Percentiles rank a stretch among this genome's conserved stretches.
These are phyloP conservation scores for Zaprionus nigranus DNA, from an alignment of 1,140 invertebrate species.

Conservation along the genomic window DNA sequence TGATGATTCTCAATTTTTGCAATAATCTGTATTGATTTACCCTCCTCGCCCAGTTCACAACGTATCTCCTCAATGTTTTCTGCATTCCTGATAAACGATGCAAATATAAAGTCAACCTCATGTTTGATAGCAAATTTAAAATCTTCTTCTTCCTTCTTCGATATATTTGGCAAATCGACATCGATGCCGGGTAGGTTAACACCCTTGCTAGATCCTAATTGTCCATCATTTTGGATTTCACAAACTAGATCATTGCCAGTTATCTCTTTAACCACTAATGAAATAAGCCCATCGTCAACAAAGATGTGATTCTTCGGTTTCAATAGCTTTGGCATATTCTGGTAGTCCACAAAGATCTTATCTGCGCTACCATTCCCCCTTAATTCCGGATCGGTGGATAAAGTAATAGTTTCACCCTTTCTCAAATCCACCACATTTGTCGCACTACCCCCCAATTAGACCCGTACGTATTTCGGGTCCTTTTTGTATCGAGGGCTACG, in stretches of 20 bases:
- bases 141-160: slow-evolving; percentile 19
- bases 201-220: slow-evolving; percentile 96
- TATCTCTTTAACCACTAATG: slow-evolving; percentile 91
- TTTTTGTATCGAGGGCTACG: slow-evolving; percentile 92
- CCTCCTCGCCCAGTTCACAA: slow-evolving; percentile 86
- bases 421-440: slow-evolving; percentile 93
- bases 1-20: slow-evolving; percentile 99
- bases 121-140: slow-evolving; percentile 17
- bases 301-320: slow-evolving; percentile 92
- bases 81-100: slow-evolving; percentile 24
- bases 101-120: slow-evolving; percentile 29
- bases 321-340: slow-evolving; percentile 91
- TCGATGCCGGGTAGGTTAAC: slow-evolving; percentile 96
- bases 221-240: slow-evolving; percentile 97
- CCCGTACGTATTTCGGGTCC: slow-evolving; percentile 98
- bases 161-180: slow-evolving; percentile 97
- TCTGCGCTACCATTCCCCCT: slow-evolving; percentile 90
- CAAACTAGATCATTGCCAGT: slow-evolving; percentile 87
- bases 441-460: slow-evolving; percentile 89
- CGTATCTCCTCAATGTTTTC: slow-evolving; percentile 17
- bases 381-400: slow-evolving; percentile 93
- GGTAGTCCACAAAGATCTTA: slow-evolving; percentile 92
- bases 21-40: slow-evolving; percentile 96
- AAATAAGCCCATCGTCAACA: slow-evolving; percentile 93
- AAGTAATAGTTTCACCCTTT: slow-evolving; percentile 90